A percentile compares a stretch with the other conserved stretches of the same genome.
Conservation (phyloP, 2,113 vertebrate species). For the Eclectus roratus region DNA sequence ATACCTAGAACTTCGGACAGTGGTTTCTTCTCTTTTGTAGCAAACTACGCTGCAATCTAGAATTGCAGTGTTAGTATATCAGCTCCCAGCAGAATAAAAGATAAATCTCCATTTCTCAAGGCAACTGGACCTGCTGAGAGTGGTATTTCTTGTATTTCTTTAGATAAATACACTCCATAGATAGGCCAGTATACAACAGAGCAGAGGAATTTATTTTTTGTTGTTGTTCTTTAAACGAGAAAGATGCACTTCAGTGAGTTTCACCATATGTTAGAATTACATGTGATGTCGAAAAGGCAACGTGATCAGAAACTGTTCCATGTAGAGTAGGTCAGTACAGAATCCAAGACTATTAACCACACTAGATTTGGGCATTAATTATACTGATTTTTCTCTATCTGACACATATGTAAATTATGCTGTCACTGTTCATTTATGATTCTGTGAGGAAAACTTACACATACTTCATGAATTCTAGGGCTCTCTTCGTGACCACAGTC, state of each 20-base stretch:
- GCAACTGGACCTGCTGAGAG: background rate
- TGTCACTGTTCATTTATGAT: conserved; percentile 13
- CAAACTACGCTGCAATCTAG: background rate
- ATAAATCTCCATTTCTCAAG: background rate
- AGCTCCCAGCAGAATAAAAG: background rate
- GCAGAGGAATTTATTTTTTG: background rate
- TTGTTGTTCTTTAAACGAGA: background rate
- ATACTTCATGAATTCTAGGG: background rate
- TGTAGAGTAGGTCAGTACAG: background rate
- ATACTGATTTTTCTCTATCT: background rate
- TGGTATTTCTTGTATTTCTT: background rate
- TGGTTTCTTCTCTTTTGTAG: background rate
- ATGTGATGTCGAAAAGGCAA: background rate
- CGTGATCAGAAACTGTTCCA: background rate
- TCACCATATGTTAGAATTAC: background rate
- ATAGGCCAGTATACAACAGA: background rate
- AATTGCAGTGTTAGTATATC: background rate
- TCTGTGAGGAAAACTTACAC: background rate
- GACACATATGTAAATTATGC: background rate
- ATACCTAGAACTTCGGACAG: background rate
- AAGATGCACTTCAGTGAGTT: background rate
- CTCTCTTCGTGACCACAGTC: background rate
- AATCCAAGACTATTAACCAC: background rate
- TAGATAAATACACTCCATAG: background rate
- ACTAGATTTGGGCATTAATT: background rate